A percentile compares a stretch with the other conserved stretches of the same genome.
Conservation (phyloP, 1,140 invertebrate genomes). For the Cydia amplana region DNA sequence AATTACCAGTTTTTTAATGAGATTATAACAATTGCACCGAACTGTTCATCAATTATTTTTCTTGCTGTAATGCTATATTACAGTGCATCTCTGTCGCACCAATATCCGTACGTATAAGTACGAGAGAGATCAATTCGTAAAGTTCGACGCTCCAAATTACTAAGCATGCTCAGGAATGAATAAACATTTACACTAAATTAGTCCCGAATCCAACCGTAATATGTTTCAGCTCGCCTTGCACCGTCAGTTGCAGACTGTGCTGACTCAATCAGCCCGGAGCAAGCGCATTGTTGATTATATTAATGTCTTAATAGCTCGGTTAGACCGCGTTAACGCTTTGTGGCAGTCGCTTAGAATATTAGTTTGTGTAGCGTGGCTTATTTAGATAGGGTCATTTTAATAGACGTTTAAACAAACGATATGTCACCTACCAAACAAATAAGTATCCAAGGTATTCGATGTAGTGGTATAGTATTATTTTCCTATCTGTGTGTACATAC, state of each 20-base stretch:
- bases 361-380: neutral
- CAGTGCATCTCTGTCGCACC: too few relatives aligned
- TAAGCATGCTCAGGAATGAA: neutral
- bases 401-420: neutral
- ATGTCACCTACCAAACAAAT: neutral
- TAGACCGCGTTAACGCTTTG: slow-evolving; percentile 8
- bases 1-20: too few relatives aligned
- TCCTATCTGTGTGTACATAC: too few relatives aligned
- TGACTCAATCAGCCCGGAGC: slow-evolving; percentile 4
- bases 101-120: neutral
- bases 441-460: too few relatives aligned
- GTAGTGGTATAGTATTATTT: too few relatives aligned
- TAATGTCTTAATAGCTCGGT: slow-evolving; percentile 16
- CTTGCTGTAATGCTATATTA: too few relatives aligned
- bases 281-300: slow-evolving; percentile 6
- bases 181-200: slow-evolving; percentile 11
- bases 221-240: neutral
- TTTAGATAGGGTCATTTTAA: neutral
- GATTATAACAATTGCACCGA: too few relatives aligned
- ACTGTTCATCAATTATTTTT: too few relatives aligned
- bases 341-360: neutral
- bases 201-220: neutral
- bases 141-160: neutral
- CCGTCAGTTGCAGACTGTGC: neutral
- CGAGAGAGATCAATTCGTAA: neutral